Conservation (phyloP, 2,888 invertebrate genomes). For the Sepiola atlantica region DNA sequence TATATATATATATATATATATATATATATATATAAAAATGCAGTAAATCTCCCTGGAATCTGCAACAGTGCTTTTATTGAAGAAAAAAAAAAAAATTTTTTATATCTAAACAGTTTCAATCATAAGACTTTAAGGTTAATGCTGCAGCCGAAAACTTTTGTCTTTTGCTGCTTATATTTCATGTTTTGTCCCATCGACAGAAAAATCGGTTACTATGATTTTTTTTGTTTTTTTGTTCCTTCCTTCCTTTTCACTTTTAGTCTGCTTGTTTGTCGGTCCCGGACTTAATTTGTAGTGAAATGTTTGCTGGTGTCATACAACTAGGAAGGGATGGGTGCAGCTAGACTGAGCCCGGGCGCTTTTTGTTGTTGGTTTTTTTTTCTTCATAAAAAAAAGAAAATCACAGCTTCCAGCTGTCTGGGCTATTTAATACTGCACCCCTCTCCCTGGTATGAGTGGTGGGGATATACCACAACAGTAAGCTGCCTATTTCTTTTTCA, state of each 20-base stretch:
- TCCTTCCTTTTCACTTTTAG: not conserved
- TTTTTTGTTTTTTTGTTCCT: too few relatives aligned
- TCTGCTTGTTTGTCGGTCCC: not conserved
- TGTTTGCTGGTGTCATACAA: not conserved
- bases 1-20: too few relatives aligned
- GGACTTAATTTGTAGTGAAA: not conserved
- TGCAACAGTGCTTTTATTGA: too few relatives aligned
- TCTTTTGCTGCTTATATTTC: not conserved
- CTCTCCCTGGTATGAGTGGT: not conserved
- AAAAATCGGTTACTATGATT: not conserved
- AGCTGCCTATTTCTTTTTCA: not conserved
- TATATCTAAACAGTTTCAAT: too few relatives aligned
- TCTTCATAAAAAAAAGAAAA: not conserved
- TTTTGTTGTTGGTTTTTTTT: not conserved
- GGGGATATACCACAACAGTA: not conserved
- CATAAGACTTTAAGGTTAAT: too few relatives aligned
- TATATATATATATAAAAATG: too few relatives aligned
- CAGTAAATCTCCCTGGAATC: too few relatives aligned
- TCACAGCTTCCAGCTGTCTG: slow-evolving; percentile 32
- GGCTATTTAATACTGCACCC: not conserved
- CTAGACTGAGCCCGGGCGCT: not conserved
- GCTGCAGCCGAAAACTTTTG: not conserved
- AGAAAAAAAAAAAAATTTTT: too few relatives aligned
- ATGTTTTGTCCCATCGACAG: not conserved
- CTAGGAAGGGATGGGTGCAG: not conserved